Evolutionary conservation across 2,113 vertebrate species (phyloP), one percentile per base, ranked within the genome.

Genomic region (Lanius ludovicianus): DNA sequence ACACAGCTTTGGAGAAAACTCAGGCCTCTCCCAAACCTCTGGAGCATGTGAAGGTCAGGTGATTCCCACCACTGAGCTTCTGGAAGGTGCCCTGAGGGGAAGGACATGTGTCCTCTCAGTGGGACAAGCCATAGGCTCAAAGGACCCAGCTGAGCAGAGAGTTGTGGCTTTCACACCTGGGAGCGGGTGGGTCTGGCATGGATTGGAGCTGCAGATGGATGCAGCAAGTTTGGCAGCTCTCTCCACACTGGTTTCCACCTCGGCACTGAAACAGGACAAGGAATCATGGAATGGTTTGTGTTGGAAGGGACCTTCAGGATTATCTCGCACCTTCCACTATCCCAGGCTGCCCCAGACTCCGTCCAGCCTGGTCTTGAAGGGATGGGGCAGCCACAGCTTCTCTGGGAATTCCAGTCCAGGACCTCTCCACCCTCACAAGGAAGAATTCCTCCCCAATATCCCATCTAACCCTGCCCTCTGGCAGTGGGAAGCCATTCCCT

Each of bases 291-390:
- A 77, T 14, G 49, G 35, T 23, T 76, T 55, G 47, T 4, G 12
- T 42, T 41, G 62, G 47, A 41, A 30, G 24, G 33, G 13, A 53
- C 14, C 7, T 39, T 18, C 5, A n/a, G 25, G 24, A 25, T 46
- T 0, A 30, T 46, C 10, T 1, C 2, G 0, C 10, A n/a, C 4
- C 13, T 74, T 0, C 19, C 33, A 30, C 15, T 46, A 1, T 0
- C 16, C 60, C 69, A 46, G 33, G 11, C 0, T 59, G 4, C 2
- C 59, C 23, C 52, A 74, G 37, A 8, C 14, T 14, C 44, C 0
- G 0, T 53, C 73, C 47, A 78, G 1, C 23, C 15, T 16, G 37
- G 33, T 7, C 44, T 16, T 11, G 31, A 4, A 57, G 67, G 59
- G 18, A 50, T 37, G 22, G 10, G 11, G 18, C 42, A 81, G 12